A percentile compares a stretch with the other conserved stretches of the same genome.
phyloP scores from a whole-genome alignment of 1,140 invertebrate species.

The Lordiphosa clarofinis region DNA sequence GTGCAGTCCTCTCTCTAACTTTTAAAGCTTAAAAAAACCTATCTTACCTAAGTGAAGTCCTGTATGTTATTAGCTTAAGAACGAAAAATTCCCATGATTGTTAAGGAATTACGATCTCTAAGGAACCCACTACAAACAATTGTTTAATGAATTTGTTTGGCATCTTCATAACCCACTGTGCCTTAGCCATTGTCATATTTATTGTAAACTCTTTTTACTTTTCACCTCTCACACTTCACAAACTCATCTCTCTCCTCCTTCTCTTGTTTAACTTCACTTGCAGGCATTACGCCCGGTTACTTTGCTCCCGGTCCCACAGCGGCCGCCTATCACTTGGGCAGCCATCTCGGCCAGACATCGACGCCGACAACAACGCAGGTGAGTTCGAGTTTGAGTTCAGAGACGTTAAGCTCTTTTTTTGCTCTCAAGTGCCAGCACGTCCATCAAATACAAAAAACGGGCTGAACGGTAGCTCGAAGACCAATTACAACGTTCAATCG shows the following conservation, averaged over 20 bases:
- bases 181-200: constrained; percentile 37
- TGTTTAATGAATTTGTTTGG: background rate
- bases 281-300: constrained; percentile 79
- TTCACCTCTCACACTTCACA: background rate
- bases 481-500: constrained; percentile 50
- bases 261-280: constrained; percentile 41
- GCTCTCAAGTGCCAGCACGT: constrained; percentile 27
- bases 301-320: constrained; percentile 78
- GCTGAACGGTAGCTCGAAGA: constrained; percentile 60
- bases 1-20: no score
- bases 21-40: no score
- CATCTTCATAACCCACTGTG: constrained; percentile 13
- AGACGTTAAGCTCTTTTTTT: constrained; percentile 1
- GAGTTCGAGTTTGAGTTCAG: constrained; percentile 41
- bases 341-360: constrained; percentile 78
- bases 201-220: constrained; percentile 43
- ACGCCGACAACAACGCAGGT: constrained; percentile 79
- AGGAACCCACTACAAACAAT: no score
- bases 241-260: constrained; percentile 26
- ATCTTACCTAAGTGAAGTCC: no score
- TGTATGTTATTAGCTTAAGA: no score
- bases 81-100: no score
- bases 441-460: constrained; percentile 22
- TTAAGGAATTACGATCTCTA: no score
- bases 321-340: constrained; percentile 79